phyloP scores from a whole-genome alignment of 2,797 vertebrate genomes.

The Monodelphis domestica region DNA sequence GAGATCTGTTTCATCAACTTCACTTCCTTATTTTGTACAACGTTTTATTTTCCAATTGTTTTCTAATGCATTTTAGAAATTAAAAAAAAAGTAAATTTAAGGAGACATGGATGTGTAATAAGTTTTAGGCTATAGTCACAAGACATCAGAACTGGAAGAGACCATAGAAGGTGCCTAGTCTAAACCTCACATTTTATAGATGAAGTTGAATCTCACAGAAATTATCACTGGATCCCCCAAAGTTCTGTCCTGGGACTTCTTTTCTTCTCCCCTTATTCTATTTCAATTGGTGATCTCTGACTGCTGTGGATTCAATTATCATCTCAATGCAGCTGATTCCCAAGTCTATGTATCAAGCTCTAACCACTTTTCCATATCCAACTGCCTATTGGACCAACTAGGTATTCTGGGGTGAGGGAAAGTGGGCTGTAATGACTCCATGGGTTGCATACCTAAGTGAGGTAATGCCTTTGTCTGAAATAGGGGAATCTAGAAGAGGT shows the following conservation, averaged over 20 bases:
- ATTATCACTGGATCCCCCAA: not conserved
- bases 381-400: not conserved
- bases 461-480: not conserved
- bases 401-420: not conserved
- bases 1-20: not conserved
- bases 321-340: not conserved
- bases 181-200: not conserved
- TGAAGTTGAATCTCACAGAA: not conserved
- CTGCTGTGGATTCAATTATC: not conserved
- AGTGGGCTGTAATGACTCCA: not conserved
- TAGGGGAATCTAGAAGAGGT: not conserved
- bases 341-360: not conserved
- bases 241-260: not conserved
- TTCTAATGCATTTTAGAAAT: not conserved
- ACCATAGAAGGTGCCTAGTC: not conserved
- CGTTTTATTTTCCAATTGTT: not conserved
- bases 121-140: not conserved
- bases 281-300: not conserved
- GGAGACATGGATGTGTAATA: not conserved
- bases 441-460: not conserved
- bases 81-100: not conserved
- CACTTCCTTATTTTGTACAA: not conserved
- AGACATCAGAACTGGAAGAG: not conserved
- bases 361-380: not conserved
- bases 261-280: not conserved